Evolutionary conservation across 2,797 vertebrate genomes (phyloP).

Genomic region (Lepilemur septentrionalis): DNA sequence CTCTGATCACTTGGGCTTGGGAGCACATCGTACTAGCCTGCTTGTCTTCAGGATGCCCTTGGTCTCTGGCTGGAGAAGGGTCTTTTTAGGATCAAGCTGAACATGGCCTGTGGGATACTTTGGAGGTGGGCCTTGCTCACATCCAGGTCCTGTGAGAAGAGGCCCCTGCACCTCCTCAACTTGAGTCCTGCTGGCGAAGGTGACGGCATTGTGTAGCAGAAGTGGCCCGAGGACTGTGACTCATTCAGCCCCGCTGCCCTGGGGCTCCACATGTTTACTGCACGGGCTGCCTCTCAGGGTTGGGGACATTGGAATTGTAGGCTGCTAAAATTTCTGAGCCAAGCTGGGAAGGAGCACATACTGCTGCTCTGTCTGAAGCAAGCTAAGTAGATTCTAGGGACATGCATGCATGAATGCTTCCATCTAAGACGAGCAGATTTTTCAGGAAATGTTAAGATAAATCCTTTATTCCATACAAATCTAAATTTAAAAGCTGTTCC

Average conservation of each 20-base stretch:
- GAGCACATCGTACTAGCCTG: background rate
- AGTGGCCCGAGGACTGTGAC: background rate
- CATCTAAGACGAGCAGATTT: background rate
- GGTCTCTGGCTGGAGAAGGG: background rate
- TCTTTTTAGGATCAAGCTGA: background rate
- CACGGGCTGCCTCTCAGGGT: background rate
- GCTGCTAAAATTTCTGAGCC: background rate
- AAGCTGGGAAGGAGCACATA: background rate
- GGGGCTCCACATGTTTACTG: background rate
- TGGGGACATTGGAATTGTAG: background rate
- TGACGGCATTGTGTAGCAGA: background rate
- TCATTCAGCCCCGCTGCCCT: rapidly evolving
- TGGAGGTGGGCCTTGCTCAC: background rate
- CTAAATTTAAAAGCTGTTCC: background rate
- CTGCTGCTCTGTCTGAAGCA: background rate
- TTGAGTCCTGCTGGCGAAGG: background rate
- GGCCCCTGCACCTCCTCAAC: background rate
- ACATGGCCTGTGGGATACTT: background rate
- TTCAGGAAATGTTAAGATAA: background rate
- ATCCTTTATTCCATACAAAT: conserved; percentile 5
- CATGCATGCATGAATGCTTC: background rate
- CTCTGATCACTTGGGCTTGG: background rate
- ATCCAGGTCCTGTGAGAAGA: background rate
- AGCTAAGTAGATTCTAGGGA: background rate
- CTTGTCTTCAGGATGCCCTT: background rate